phyloP scores from a whole-genome alignment of 2,797 vertebrate species.

The Chelonia mydas region DNA sequence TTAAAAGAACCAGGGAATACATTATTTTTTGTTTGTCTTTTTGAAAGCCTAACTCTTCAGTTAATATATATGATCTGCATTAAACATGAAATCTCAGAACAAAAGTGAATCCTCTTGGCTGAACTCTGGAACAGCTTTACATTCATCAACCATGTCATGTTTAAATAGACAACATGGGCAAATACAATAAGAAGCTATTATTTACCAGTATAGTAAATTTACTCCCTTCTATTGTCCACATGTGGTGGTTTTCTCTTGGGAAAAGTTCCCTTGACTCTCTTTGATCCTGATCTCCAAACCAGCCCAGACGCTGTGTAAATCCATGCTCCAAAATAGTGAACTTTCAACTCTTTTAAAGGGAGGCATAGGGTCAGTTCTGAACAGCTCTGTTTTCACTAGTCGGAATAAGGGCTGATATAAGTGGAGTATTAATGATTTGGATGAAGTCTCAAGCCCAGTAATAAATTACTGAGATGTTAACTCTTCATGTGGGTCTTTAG shows the following conservation, averaged over 20 bases:
- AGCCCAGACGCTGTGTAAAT: not conserved
- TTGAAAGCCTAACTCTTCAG: not conserved
- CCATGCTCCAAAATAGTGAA: fast-evolving
- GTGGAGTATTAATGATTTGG: conserved; percentile 17
- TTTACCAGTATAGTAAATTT: not conserved
- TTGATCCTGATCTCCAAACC: not conserved
- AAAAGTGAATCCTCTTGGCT: not conserved
- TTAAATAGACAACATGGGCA: not conserved
- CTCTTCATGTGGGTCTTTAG: not conserved
- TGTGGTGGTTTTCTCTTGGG: not conserved
- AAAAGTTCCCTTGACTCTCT: not conserved
- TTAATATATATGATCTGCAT: not conserved
- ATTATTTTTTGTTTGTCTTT: not conserved
- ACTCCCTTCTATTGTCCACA: not conserved
- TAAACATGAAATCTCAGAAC: not conserved
- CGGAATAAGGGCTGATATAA: conserved; percentile 49
- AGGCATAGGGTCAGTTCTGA: not conserved
- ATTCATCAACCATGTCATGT: not conserved
- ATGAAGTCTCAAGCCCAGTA: conserved; percentile 21
- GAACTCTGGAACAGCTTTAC: conserved; percentile 18
- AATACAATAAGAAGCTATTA: not conserved
- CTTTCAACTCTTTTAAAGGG: not conserved
- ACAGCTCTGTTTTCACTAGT: conserved; percentile 7
- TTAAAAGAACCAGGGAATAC: not conserved
- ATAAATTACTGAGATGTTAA: conserved; percentile 42